A percentile compares a stretch with the other conserved stretches of the same genome.
Conservation (phyloP, 2,888 invertebrate genomes). For the Octodonta nipae region DNA sequence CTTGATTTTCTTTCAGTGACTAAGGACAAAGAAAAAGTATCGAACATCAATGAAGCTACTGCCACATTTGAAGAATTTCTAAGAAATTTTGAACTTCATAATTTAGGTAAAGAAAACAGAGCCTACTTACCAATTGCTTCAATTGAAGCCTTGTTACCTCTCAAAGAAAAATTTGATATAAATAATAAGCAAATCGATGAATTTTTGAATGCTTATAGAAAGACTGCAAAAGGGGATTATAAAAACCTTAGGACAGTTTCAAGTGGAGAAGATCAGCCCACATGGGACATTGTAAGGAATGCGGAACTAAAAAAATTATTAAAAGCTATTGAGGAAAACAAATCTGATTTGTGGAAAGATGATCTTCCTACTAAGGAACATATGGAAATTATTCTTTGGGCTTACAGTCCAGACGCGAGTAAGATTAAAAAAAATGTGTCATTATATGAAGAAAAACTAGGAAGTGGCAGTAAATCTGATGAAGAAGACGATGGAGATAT, state of each 20-base stretch:
- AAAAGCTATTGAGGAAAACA: constrained; percentile 44
- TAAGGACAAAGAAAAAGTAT: constrained; percentile 59
- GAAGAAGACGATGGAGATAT: constrained; percentile 14
- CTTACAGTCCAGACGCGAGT: constrained; percentile 57
- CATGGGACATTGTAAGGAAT: constrained; percentile 68
- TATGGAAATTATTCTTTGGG: constrained; percentile 57
- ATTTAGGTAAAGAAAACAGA: constrained; percentile 54
- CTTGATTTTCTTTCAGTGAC: constrained; percentile 41
- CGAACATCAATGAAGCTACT: constrained; percentile 61
- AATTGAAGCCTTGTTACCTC: constrained; percentile 41
- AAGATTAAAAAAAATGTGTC: constrained; percentile 49
- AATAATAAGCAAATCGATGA: constrained; percentile 37
- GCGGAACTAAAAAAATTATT: constrained; percentile 44
- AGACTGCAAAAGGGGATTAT: constrained; percentile 52
- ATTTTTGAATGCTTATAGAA: constrained; percentile 51
- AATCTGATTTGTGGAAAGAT: constrained; percentile 48
- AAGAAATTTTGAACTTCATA: constrained; percentile 56
- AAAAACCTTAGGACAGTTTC: constrained; percentile 56
- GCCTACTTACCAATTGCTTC: constrained; percentile 51
- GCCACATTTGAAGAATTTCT: constrained; percentile 58
- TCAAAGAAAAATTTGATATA: constrained; percentile 41
- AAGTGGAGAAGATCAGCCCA: constrained; percentile 41
- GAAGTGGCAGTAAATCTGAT: constrained; percentile 19
- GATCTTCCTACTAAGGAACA: constrained; percentile 58
- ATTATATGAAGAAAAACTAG: constrained; percentile 36